Base-by-base conservation (phyloP, 2,888 invertebrate species). In the Cephus nigrinus region DNA sequence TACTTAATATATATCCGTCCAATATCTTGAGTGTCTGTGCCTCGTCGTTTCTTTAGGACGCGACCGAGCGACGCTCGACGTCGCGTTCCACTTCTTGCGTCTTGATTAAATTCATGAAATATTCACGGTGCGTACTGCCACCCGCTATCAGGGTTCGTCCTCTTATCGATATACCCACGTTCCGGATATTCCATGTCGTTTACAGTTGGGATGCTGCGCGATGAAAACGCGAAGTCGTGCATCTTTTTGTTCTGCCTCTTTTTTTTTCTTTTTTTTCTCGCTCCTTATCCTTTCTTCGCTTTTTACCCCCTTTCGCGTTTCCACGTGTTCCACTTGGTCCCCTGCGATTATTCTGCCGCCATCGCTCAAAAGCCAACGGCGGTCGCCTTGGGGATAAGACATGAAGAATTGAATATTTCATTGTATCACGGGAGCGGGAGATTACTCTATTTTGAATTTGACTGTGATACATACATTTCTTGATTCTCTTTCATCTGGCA, bases 71-170 rank as follows among this genome's bases (percentile, higher is more conserved):
- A 35, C 73, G 75, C 78, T 73, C 72, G 40, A 71, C 72, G 35
- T 32, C 3, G 3, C 68, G n/a, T 5, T 69, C 15, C 33, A 73
- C 68, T 30, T 32, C 75, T 68, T 76, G 69, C 68, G 68, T 79
- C 73, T 79, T 80, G 80, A 81, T 81, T 80, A 81, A 81, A 81
- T 81, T 81, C 81, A 81, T 81, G 80, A 80, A 81, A 82, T 79
- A 78, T 82, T 80, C 80, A 79, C 30, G 2, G 15, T 34, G 36
- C 33, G 55, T 71, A 55, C 55, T 55, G 55, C 55, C 23, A 55
- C 55, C 55, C 55, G 23, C 23, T 55, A 55, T 55, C 23, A 55
- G 55, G 55, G 23, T 23, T 15, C 40, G 2, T 40, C 40, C 5
- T 23, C 23, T 55, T 23, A 55, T 55, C 55, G 55, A 9, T 55